phyloP scores from a whole-genome alignment of 2,888 invertebrate genomes.

The Sylvicola cinctus region DNA sequence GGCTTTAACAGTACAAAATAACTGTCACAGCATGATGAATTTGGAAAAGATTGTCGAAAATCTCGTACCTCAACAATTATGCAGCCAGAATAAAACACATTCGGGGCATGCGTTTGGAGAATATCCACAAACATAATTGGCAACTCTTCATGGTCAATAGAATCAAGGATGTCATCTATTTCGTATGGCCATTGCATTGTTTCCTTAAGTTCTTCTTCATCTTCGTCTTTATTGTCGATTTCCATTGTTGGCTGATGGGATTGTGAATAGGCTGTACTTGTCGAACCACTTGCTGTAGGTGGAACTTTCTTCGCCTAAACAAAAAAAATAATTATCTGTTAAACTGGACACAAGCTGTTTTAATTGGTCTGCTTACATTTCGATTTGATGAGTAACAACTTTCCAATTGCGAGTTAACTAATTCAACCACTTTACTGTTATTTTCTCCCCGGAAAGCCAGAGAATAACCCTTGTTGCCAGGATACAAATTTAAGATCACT shows the following conservation, averaged over 20 bases:
- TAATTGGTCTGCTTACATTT: slow-evolving; percentile 1
- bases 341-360: too few species aligned
- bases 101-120: slow-evolving; percentile 61
- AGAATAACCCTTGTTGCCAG: slow-evolving; percentile 82
- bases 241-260: slow-evolving; percentile 9
- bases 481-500: slow-evolving; percentile 75
- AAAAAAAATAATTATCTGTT: too few species aligned
- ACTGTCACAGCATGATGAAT: slow-evolving; percentile 54
- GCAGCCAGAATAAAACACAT: slow-evolving; percentile 79
- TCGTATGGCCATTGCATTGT: slow-evolving; percentile 73
- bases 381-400: neutral
- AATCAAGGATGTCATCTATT: slow-evolving; percentile 68
- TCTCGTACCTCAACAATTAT: slow-evolving; percentile 81
- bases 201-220: slow-evolving; percentile 48
- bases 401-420: slow-evolving; percentile 25
- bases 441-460: slow-evolving; percentile 19
- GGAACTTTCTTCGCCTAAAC: too few species aligned
- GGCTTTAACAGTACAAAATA: slow-evolving; percentile 76
- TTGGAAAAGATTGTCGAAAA: slow-evolving; percentile 61
- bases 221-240: slow-evolving; percentile 8
- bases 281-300: neutral
- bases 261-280: slow-evolving; percentile 6
- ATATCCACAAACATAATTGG: slow-evolving; percentile 72
- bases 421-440: slow-evolving; percentile 25
- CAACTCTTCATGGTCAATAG: slow-evolving; percentile 77